Conservation (phyloP, 2,888 invertebrate species). For the Trichogramma dendrolimi region DNA sequence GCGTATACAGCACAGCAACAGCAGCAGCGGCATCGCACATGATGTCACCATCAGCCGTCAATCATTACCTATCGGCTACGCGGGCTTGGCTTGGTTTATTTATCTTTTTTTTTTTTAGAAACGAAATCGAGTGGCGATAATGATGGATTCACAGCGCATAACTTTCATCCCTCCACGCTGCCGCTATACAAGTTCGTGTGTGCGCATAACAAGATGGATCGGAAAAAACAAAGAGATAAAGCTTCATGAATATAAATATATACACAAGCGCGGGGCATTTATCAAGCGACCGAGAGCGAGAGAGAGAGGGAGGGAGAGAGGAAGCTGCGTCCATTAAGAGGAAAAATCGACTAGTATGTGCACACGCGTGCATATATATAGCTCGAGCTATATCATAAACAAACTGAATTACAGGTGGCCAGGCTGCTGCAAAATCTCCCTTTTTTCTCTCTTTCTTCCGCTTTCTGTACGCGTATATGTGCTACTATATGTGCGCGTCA, state of each 20-base stretch:
- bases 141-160: constrained; percentile 21
- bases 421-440: constrained; percentile 22
- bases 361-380: no score
- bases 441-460: constrained; percentile 33
- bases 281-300: constrained; percentile 40
- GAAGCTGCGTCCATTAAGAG: constrained; percentile 43
- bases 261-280: constrained; percentile 36
- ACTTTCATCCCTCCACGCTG: constrained; percentile 3
- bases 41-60: no score
- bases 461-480: constrained; percentile 30
- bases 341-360: constrained; percentile 45
- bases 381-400: constrained; percentile 42
- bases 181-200: background rate
- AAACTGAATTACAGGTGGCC: constrained; percentile 48
- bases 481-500: constrained; percentile 29
- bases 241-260: constrained; percentile 29
- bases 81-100: background rate
- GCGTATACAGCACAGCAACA: no score
- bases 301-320: no score
- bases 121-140: constrained; percentile 15
- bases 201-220: background rate
- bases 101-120: background rate
- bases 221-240: constrained; percentile 30
- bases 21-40: no score
- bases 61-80: no score